phyloP scores from a whole-genome alignment of 1,140 invertebrate species.

The Homalodisca vitripennis region DNA sequence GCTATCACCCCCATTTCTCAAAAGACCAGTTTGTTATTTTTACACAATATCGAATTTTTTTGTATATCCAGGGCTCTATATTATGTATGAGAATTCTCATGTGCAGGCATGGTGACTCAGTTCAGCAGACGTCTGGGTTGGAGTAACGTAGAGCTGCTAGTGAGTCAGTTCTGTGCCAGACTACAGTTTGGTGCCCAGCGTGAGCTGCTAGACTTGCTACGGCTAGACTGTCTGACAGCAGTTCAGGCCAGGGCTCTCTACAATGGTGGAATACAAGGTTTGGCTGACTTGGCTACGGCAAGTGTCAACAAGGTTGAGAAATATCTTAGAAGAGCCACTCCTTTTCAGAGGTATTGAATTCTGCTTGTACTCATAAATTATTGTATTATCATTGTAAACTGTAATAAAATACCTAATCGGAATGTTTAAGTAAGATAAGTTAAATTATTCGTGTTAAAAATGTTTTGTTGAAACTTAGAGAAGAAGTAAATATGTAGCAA shows the following conservation, averaged over 20 bases:
- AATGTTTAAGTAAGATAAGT: no score
- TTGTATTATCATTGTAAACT: no score
- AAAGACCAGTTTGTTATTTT: no score
- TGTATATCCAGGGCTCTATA: no score
- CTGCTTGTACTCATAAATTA: no score
- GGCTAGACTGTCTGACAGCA: slow-evolving; percentile 80
- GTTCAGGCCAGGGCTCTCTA: slow-evolving; percentile 81
- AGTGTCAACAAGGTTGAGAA: slow-evolving; percentile 68
- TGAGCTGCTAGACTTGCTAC: slow-evolving; percentile 90
- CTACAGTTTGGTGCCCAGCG: slow-evolving; percentile 92
- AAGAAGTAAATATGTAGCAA: no score
- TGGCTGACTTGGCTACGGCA: slow-evolving; percentile 75
- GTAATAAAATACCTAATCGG: no score
- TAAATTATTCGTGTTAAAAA: no score
- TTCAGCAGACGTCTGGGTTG: slow-evolving; percentile 94
- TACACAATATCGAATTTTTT: no score
- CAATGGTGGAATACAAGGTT: slow-evolving; percentile 76
- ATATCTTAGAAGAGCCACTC: slow-evolving; percentile 72
- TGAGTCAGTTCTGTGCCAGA: slow-evolving; percentile 91
- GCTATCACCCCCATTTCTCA: no score
- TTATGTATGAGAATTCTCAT: slow-evolving; percentile 32
- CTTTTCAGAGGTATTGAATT: slow-evolving; percentile 68
- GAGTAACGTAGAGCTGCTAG: slow-evolving; percentile 84
- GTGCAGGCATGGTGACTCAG: slow-evolving; percentile 82
- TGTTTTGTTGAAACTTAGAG: no score